Base-by-base conservation (phyloP, 2,888 invertebrate species). In the Graphium colonna region DNA sequence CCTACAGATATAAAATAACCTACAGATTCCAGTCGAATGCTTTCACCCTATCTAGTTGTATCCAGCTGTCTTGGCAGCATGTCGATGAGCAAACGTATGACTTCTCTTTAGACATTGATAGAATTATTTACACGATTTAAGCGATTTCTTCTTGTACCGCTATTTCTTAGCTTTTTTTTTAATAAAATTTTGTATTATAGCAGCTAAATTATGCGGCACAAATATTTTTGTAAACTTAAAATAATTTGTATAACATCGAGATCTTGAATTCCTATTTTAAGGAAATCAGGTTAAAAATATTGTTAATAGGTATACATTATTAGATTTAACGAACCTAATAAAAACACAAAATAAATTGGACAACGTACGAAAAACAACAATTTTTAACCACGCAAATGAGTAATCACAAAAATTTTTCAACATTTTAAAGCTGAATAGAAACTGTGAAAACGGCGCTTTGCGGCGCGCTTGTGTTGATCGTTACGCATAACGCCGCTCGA, bases 401-500 rank as follows among this genome's bases (percentile, higher is more conserved):
- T 21, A 2, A 5, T 5, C 2, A 21, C 21, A 3, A 21, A 21
- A 21, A 21, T 21, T 3, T 33, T 10, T 36, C n/a, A 1, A 36
- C n/a, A 12, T 12, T 36, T 36, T 52, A 21, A 54, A 53, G 58
- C 54, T 60, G 49, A 58, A 31, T 40, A 48, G 12, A 39, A 47
- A 33, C 52, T 51, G 45, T 36, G 33, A 59, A 56, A 55, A 50
- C 49, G 33, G 16, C 39, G 50, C 40, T 40, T 43, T 31, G 16
- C 10, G 47, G 21, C 33, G 12, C 15, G 16, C 26, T 26, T 50
- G 33, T 38, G 36, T 47, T 39, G 45, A 51, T 39, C 55, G 55
- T 54, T 52, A 47, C 51, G 52, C 39, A 59, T 57, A 56, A 53
- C 65, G 62, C 63, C 64, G 60, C 68, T 77, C 63, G 68, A 76